Evolutionary conservation across 2,113 vertebrate species (phyloP), one percentile per base, ranked within the genome.

Genomic region (Amia ocellicauda): DNA sequence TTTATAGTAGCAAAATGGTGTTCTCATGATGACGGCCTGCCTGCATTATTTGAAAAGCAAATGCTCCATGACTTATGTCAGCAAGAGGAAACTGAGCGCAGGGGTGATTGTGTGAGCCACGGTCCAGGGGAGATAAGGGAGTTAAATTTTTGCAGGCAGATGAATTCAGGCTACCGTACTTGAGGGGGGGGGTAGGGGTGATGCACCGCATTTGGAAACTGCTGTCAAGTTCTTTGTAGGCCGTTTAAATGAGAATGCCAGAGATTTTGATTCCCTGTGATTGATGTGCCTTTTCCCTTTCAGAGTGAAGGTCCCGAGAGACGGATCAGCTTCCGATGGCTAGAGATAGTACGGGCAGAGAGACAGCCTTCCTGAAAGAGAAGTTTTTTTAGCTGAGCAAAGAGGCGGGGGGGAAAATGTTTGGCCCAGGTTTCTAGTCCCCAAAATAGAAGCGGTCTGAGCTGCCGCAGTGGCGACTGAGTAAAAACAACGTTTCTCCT

Each of bases 171-270:
- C 16, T 23, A 53, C 51, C 19, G 13, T 54, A 3, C 10, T 26
- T 54, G 0, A 54, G 26, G 11, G 22, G 10, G 9, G 31, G 31
- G 31, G 11, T 28, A 2, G 14, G 9, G 9, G 13, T 7, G 16
- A 13, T 7, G 14, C 31, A 26, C 24, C 16, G n/a, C 22, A 16
- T 7, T 62, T 52, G 62, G 20, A 63, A 20, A 43, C 22, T 27
- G 28, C 42, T 28, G 10, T 16, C 29, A 22, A 49, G 5, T 36
- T 36, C 31, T 36, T 36, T 11, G 5, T 36, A 51, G 49, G 24
- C 47, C 52, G 45, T 56, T 59, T 19, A 60, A 51, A 68, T 52
- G 61, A 68, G 65, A 68, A 60, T 47, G 56, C 36, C 69, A 71
- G 53, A 58, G 64, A 1, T 28, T 57, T 62, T 14, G 5, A 16